Evolutionary conservation across 2,113 vertebrate genomes (phyloP), one percentile per base, ranked within the genome.

Genomic region (Lipotes vexillifer): DNA sequence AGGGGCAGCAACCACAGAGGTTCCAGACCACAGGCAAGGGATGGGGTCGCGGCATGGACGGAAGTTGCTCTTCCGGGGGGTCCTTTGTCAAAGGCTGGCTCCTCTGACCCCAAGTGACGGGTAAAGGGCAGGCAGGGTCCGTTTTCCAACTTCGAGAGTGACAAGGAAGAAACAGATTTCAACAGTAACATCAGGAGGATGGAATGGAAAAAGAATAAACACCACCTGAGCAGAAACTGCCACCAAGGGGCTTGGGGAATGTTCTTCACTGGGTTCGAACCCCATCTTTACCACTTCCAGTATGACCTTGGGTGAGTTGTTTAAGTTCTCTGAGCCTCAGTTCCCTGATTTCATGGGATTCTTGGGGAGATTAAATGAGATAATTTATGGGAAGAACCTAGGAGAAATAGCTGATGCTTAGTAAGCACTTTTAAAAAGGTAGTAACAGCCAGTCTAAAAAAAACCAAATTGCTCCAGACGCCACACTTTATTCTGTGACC

Each of bases 1-100:
- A 94, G 71, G 86, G 71, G 59, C 38, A 71, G 72, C 6, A 2
- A 61, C 55, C 57, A 25, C 33, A 87, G 80, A 71, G 72, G 18
- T 61, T 61, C 96, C 87, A 88, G 93, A 63, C 65, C 93, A 20
- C 85, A 38, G 75, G 71, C 36, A 23, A 69, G 41, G 77, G 55
- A 15, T 10, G 65, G 49, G 46, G 23, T 1, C 6, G 6, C 5
- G 2, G 59, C 21, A 4, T 0, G 31, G 57, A 31, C 10, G 6
- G 23, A 66, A 52, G 65, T 44, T 14, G 15, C 69, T 57, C 52
- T 84, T 85, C 36, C 10, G 15, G n/a, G 29, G 38, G 14, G 25
- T 57, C 88, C 93, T 94, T 71, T 77, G 88, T 86, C 78, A 33
- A 75, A 84, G 31, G 20, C 74, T 4, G 5, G 17, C 44, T 83